phyloP scores from a whole-genome alignment of 2,888 invertebrate genomes.

The Hirtodrosophila histrioides region DNA sequence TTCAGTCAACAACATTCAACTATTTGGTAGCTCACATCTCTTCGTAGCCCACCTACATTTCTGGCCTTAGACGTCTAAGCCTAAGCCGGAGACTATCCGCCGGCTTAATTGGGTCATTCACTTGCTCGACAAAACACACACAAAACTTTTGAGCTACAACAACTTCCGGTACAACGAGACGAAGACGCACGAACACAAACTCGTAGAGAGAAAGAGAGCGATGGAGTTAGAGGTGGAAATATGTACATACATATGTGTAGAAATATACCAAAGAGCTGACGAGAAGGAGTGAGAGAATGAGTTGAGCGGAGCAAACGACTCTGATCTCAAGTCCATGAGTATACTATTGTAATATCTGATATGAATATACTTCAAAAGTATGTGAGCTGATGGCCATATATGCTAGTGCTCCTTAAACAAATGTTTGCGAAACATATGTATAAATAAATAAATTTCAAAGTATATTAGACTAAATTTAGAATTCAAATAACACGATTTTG shows the following conservation, averaged over 20 bases:
- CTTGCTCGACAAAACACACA: constrained; percentile 59
- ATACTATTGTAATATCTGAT: too few relatives aligned
- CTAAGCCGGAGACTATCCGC: constrained; percentile 58
- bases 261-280: constrained; percentile 1
- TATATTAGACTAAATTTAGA: too few relatives aligned
- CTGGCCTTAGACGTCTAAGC: constrained; percentile 43
- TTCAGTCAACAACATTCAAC: constrained; percentile 35
- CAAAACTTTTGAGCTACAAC: constrained; percentile 38
- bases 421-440: too few relatives aligned
- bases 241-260: not conserved
- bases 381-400: too few relatives aligned
- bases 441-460: too few relatives aligned
- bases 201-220: constrained; percentile 4
- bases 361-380: too few relatives aligned
- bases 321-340: too few relatives aligned
- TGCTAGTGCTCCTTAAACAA: too few relatives aligned
- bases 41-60: constrained; percentile 56
- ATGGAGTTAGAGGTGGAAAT: constrained; percentile 14
- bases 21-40: constrained; percentile 33
- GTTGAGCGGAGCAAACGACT: not conserved
- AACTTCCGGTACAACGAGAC: constrained; percentile 53
- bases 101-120: constrained; percentile 76
- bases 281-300: not conserved
- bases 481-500: too few relatives aligned
- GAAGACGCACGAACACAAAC: constrained; percentile 8